Percentiles rank a stretch among this genome's conserved stretches.
phyloP scores from a whole-genome alignment of 2,888 invertebrate species.

The Dendrolimus houi region DNA sequence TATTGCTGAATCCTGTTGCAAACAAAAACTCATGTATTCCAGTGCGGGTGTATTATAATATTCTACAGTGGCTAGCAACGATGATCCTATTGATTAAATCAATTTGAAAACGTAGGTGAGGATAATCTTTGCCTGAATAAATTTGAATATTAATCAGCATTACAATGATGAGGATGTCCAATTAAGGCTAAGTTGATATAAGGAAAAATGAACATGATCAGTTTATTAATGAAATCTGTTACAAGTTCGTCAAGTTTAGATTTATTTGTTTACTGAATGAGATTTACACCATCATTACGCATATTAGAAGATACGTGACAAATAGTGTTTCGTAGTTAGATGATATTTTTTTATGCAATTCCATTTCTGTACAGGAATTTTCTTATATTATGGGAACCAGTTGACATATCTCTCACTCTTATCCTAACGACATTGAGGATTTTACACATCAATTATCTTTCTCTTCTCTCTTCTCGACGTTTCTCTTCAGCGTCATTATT shows the following conservation, averaged over 20 bases:
- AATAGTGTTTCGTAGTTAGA: no score
- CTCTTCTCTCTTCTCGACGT: no score
- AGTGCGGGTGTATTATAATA: background rate
- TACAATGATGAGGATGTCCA: background rate
- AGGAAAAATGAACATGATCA: background rate
- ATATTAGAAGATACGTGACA: background rate
- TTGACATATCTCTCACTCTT: no score
- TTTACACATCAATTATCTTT: no score
- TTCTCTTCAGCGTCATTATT: no score
- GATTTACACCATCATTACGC: background rate
- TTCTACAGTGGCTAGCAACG: background rate
- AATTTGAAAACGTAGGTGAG: background rate
- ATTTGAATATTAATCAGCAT: background rate
- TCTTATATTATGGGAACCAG: no score
- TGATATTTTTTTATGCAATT: no score
- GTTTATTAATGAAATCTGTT: background rate
- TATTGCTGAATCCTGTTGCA: no score
- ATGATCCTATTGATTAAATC: background rate
- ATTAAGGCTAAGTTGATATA: background rate
- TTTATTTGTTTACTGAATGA: background rate
- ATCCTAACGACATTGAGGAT: no score
- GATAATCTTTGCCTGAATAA: background rate
- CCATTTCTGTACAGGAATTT: no score
- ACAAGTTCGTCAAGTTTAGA: background rate
- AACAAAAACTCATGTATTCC: no score